Evolutionary conservation across 1,140 invertebrate genomes (phyloP).

Genomic region (Pachyrhynchus sulphureomaculatus): DNA sequence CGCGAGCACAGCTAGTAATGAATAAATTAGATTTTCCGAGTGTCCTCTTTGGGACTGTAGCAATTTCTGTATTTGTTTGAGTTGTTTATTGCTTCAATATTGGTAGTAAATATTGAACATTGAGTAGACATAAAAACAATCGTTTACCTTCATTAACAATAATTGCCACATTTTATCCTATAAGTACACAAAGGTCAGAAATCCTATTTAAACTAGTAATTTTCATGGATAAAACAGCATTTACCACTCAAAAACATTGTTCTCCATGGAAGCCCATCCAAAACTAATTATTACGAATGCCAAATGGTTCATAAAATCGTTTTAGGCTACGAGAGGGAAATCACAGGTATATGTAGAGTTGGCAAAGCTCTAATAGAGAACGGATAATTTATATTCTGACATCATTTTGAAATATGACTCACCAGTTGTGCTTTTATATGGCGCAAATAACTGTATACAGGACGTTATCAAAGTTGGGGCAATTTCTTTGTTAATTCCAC

Average conservation of each 20-base stretch:
- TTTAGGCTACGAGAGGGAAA: slow-evolving; percentile 16
- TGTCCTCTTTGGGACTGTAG: too few relatives aligned
- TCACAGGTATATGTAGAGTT: slow-evolving; percentile 20
- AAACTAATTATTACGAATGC: slow-evolving; percentile 29
- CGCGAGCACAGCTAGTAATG: too few relatives aligned
- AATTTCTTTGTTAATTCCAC: too few relatives aligned
- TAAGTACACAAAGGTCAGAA: not conserved
- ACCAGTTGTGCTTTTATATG: slow-evolving; percentile 1
- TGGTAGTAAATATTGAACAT: too few relatives aligned
- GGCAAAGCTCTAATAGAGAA: slow-evolving; percentile 19
- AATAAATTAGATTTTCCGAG: too few relatives aligned
- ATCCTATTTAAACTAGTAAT: slow-evolving; percentile 1
- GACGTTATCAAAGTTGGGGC: too few relatives aligned
- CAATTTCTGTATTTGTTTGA: too few relatives aligned
- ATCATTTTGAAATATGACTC: slow-evolving; percentile 16
- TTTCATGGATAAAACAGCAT: slow-evolving; percentile 13
- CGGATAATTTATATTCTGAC: slow-evolving; percentile 13
- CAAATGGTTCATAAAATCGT: slow-evolving; percentile 24
- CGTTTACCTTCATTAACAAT: too few relatives aligned
- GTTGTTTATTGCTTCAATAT: too few relatives aligned
- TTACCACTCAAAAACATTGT: slow-evolving; percentile 20
- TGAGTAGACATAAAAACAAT: too few relatives aligned
- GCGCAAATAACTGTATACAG: too few relatives aligned
- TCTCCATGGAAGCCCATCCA: slow-evolving; percentile 15
- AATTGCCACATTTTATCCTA: not conserved